Evolutionary conservation across 1,140 invertebrate genomes (phyloP).

Genomic region (Diorhabda carinulata): DNA sequence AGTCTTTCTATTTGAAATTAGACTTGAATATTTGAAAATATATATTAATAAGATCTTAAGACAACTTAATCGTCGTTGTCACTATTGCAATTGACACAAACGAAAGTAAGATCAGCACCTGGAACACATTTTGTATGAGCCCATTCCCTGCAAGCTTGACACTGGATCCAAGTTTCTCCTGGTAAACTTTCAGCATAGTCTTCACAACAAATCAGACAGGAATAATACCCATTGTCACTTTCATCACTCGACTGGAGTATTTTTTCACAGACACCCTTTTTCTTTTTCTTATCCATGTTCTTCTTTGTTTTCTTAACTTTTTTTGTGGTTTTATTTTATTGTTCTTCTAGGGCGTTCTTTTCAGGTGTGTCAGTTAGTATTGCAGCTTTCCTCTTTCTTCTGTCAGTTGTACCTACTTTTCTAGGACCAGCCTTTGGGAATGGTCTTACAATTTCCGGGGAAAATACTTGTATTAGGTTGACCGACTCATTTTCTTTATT

Average conservation of each 20-base stretch:
- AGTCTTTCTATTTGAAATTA: too few species aligned
- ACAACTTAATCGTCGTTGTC: too few species aligned
- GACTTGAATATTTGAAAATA: too few species aligned
- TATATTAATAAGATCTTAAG: too few species aligned
- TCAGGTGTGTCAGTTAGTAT: slow-evolving; percentile 38
- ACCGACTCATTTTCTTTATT: too few species aligned
- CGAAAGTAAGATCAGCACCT: too few species aligned
- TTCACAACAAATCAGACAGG: slow-evolving; percentile 4
- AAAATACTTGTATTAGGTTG: slow-evolving; percentile 4
- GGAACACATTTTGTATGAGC: too few species aligned
- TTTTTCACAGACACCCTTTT: slow-evolving; percentile 26
- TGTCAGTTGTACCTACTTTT: slow-evolving; percentile 26
- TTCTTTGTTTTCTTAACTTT: slow-evolving; percentile 33
- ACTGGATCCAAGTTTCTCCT: too few species aligned
- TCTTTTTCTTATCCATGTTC: slow-evolving; percentile 21
- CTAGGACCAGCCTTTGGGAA: slow-evolving; percentile 28
- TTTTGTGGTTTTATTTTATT: slow-evolving; percentile 28
- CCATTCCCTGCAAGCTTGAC: too few species aligned
- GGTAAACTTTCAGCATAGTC: too few species aligned
- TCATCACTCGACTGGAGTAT: slow-evolving; percentile 37
- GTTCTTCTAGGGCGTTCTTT: slow-evolving; percentile 17
- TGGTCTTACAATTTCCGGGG: slow-evolving; percentile 24
- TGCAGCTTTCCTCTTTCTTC: slow-evolving; percentile 35
- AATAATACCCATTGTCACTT: slow-evolving; percentile 30
- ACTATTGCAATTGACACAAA: too few species aligned